Evolutionary conservation across 2,797 vertebrate species (phyloP).

Genomic region (Gymnocypris eckloni): DNA sequence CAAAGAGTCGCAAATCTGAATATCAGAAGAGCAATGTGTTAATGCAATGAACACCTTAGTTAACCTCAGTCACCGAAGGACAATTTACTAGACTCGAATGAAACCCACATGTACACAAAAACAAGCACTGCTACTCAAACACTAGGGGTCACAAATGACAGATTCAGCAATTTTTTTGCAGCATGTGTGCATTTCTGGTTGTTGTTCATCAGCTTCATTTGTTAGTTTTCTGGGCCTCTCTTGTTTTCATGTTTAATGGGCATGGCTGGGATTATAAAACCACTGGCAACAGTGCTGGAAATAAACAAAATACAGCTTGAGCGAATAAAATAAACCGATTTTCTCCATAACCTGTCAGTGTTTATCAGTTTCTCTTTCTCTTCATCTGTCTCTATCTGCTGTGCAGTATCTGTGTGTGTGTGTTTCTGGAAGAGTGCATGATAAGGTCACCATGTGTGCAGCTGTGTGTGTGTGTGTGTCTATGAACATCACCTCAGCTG

Average conservation of each 20-base stretch:
- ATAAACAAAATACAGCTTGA: conserved; percentile 27
- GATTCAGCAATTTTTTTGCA: conserved; percentile 15
- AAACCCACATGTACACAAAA: neutral
- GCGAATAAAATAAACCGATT: neutral
- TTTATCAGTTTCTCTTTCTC: neutral
- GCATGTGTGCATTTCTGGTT: neutral
- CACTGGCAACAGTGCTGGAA: neutral
- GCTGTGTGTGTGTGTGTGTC: conserved; percentile 31
- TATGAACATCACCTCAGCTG: conserved; percentile 17
- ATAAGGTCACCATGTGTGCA: conserved; percentile 20
- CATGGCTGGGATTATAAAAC: conserved; percentile 35
- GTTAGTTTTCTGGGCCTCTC: conserved; percentile 15
- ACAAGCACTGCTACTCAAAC: conserved; percentile 33
- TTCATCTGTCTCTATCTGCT: neutral
- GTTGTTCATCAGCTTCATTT: neutral
- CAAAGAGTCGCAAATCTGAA: neutral
- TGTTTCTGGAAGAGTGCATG: conserved; percentile 17
- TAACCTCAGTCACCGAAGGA: no score
- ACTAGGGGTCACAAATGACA: neutral
- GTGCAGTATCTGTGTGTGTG: neutral
- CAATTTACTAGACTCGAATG: neutral
- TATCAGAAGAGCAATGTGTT: neutral
- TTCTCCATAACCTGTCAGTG: neutral
- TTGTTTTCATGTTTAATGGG: conserved; percentile 3
- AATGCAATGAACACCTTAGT: neutral